Conservation (phyloP, 2,888 invertebrate genomes). For the Drosophila pseudotakahashii region DNA sequence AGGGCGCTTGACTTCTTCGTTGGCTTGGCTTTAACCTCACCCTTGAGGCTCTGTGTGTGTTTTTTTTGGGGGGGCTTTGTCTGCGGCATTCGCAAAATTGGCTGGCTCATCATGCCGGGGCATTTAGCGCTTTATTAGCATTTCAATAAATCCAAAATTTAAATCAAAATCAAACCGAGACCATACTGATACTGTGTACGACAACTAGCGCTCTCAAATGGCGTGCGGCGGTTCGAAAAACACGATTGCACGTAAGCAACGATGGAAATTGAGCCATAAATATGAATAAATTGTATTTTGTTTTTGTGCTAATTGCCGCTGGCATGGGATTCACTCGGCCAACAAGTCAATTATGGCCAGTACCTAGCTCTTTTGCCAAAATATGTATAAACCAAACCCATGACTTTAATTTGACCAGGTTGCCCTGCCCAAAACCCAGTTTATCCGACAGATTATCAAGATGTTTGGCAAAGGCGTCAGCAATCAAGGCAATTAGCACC, state of each 20-base stretch:
- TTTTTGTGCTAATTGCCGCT: constrained; percentile 63
- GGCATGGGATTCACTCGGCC: constrained; percentile 63
- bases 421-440: constrained; percentile 37
- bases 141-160: constrained; percentile 36
- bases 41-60: constrained; percentile 29
- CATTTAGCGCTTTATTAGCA: constrained; percentile 48
- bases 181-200: constrained; percentile 12
- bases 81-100: constrained; percentile 9
- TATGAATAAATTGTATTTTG: constrained; percentile 33
- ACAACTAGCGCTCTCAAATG: constrained; percentile 29
- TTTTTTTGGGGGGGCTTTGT: background rate
- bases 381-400: constrained; percentile 35
- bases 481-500: constrained; percentile 63
- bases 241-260: constrained; percentile 41
- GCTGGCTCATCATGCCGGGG: constrained; percentile 23
- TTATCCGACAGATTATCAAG: constrained; percentile 1
- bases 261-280: constrained; percentile 43
- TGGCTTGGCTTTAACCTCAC: constrained; percentile 17
- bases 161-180: constrained; percentile 2
- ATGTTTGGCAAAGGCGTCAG: constrained; percentile 42
- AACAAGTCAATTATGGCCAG: constrained; percentile 69
- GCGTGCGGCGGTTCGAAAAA: constrained; percentile 38
- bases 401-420: constrained; percentile 64
- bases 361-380: constrained; percentile 11
- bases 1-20: constrained; percentile 20